Base-by-base conservation (phyloP, 2,113 vertebrate species). In the Chrysemys picta region DNA sequence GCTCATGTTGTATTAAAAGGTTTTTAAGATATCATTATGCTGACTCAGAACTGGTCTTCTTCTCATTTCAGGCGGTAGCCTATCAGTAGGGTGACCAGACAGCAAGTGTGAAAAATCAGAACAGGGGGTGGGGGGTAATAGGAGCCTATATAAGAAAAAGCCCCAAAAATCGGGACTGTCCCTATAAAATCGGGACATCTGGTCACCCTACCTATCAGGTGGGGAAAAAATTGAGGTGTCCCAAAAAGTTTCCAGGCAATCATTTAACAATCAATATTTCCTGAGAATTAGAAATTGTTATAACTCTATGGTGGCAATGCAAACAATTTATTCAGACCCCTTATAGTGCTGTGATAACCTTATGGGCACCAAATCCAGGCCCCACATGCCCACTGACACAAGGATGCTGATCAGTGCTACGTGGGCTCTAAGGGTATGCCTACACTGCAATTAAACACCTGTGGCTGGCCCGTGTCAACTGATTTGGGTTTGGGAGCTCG, bases 1-100 rank as follows among this genome's bases (percentile, higher is more conserved):
- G 49, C 8, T 0, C n/a, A 59, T 79, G 72, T 87, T 80, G 88
- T 72, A 29, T 4, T 29, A 10, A 62, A 65, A 82, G 35, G 27
- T 5, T 35, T 84, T 31, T 8, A 45, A 22, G 0, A 27, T 0
- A 17, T 2, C 0, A 35, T 31, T 85, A 82, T 29, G 19, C 97
- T 94, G 93, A 90, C 69, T 91, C 93, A 93, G 95, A 84, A 80
- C 86, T 9, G 45, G 5, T 62, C 29, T 17, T 31, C 4, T 6
- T 47, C 57, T 29, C 0, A 2, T 52, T 47, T 5, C 0, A 10
- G 27, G 57, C 52, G 47, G 81, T 22, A 2, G 49, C 7, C 2
- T 2, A 47, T 2, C 2, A 76, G 80, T 45, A 45, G 45, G 45
- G 45, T 45, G 45, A 45, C 45, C 6, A 45, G 45, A 45, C 45